Conservation (phyloP, 2,113 vertebrate species). For the Smithornis capensis region DNA sequence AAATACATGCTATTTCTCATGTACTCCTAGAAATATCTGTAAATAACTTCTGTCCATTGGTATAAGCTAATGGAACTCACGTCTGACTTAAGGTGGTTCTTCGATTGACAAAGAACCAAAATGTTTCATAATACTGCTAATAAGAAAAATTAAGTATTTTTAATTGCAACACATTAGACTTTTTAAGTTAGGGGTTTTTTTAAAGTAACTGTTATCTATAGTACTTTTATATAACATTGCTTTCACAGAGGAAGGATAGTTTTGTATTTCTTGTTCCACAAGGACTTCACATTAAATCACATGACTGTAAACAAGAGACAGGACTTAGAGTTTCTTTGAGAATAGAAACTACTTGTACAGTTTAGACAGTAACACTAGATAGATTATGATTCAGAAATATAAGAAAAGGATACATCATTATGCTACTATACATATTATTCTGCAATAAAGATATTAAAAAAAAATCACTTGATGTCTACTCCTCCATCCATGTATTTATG, state of each 20-base stretch:
- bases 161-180: not conserved
- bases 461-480: not conserved
- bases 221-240: not conserved
- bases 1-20: not conserved
- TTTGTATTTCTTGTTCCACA: not conserved
- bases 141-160: not conserved
- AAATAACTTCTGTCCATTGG: not conserved
- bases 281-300: not conserved
- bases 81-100: not conserved
- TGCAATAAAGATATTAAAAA: not conserved
- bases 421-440: not conserved
- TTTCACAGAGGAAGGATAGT: not conserved
- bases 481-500: not conserved
- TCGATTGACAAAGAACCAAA: not conserved
- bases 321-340: not conserved
- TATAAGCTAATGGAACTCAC: not conserved
- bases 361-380: not conserved
- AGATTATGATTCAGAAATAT: not conserved
- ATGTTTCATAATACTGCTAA: not conserved
- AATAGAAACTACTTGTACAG: not conserved
- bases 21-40: not conserved
- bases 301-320: accelerated
- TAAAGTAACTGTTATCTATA: not conserved
- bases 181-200: not conserved
- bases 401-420: not conserved